Percentiles rank a stretch among this genome's conserved stretches.
phyloP scores from a whole-genome alignment of 1,140 invertebrate species.

The Condylostylus longicornis region DNA sequence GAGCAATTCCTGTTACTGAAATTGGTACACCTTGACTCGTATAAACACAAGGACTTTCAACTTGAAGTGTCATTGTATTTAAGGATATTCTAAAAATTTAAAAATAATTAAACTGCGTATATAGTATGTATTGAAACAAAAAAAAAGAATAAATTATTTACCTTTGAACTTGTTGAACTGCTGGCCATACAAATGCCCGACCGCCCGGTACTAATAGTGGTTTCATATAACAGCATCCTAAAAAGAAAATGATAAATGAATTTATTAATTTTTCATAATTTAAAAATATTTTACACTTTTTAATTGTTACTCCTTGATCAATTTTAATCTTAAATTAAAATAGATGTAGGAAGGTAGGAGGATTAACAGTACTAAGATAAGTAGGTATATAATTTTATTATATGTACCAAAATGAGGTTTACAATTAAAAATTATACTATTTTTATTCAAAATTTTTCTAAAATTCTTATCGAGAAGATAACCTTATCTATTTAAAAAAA shows the following conservation, averaged over 20 bases:
- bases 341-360: no score
- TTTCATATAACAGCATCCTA: constrained; percentile 84
- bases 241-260: constrained; percentile 16
- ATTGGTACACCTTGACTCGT: constrained; percentile 94
- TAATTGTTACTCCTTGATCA: no score
- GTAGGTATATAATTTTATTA: no score
- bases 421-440: no score
- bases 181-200: constrained; percentile 91
- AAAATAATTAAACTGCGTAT: constrained; percentile 4
- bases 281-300: no score
- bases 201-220: constrained; percentile 86
- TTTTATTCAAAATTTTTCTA: no score
- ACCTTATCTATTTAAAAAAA: no score
- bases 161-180: constrained; percentile 88
- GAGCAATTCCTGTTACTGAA: constrained; percentile 91
- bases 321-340: no score
- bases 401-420: no score
- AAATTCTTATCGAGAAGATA: no score
- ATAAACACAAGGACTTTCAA: constrained; percentile 83
- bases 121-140: constrained; percentile 4
- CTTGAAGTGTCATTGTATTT: constrained; percentile 91
- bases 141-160: constrained; percentile 25
- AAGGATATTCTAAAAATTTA: constrained; percentile 62
- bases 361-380: no score
- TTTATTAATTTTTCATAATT: no score